Evolutionary conservation across 2,113 vertebrate species (phyloP), one percentile per base, ranked within the genome.

Genomic region (Coturnix japonica): DNA sequence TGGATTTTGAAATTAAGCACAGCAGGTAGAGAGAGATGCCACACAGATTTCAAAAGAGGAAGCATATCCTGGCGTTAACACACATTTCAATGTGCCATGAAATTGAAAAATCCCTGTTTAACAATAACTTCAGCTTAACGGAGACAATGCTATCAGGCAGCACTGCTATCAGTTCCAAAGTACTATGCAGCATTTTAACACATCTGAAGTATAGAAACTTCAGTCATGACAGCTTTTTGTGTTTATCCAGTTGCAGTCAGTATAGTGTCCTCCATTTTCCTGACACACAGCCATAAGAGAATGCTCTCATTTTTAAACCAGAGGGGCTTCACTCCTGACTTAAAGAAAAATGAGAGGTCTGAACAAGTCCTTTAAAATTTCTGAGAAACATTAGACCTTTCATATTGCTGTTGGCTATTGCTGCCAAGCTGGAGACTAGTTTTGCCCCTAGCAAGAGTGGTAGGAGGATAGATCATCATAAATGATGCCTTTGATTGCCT

Each of bases 1-100:
- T 88, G 76, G 49, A 54, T 81, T 95, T 95, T 64, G 70, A 95
- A 94, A 95, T 94, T 64, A 84, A 69, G 15, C 86, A 89, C 88
- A 95, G 83, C 61, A 81, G 61, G 82, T 57, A 72, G 57, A 80
- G 57, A 82, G 60, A 67, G 8, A 75, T 69, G 47, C 26, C 81
- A 79, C 8, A 64, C 2, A 63, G 82, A 39, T 90, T 90, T 90
- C 65, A 70, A 70, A 91, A 91, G 56, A 56, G 23, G n/a, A 53
- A 75, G 13, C 18, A 10, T 65, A 21, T 69, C 13, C 81, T 30
- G 7, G 26, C 63, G 43, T 20, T 63, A 84, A 28, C 37, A 81
- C n/a, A 39, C 17, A n/a, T 46, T 91, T 80, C 53, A 78, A 63
- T 81, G 44, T 88, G 30, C 39, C 44, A 30, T 2, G 39, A 49